These are phyloP conservation scores for Cataglyphis livida DNA, from an alignment of 2,888 invertebrate species.

Conservation along the genomic window DNA sequence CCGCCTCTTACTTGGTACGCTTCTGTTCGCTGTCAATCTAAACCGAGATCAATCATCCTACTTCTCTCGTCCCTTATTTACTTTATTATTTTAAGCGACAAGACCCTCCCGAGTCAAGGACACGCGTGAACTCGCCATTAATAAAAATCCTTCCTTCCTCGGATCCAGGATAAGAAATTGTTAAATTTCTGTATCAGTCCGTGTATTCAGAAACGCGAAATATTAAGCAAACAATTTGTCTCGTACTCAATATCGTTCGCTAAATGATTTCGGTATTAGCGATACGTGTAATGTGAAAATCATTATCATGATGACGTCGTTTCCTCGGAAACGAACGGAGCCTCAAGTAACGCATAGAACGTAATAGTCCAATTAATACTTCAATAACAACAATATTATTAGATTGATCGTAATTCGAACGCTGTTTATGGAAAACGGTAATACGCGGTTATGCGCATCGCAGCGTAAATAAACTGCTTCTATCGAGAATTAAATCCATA, in stretches of 20 bases:
- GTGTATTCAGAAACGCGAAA: not conserved
- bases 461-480: slow-evolving; percentile 17
- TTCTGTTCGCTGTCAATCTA: slow-evolving; percentile 32
- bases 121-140: not conserved
- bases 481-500: not conserved
- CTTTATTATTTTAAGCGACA: slow-evolving; percentile 38
- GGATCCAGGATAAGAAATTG: not conserved
- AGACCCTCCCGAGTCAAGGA: not conserved
- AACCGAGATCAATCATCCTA: slow-evolving; percentile 39
- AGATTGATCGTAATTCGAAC: not conserved
- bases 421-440: not conserved
- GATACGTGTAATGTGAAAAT: not conserved
- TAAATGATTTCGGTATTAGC: not conserved
- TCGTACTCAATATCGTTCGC: not conserved
- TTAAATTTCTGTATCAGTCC: not conserved
- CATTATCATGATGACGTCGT: not conserved
- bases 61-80: not conserved
- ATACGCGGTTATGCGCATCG: not conserved
- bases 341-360: not conserved
- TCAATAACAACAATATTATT: slow-evolving; percentile 18
- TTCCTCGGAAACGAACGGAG: not conserved
- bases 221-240: not conserved
- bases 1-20: not conserved
- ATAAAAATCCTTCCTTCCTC: not conserved
- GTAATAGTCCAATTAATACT: slow-evolving; percentile 12